These are phyloP conservation scores for Tortrix viridana DNA, from an alignment of 2,888 invertebrate genomes.

Conservation along the genomic window DNA sequence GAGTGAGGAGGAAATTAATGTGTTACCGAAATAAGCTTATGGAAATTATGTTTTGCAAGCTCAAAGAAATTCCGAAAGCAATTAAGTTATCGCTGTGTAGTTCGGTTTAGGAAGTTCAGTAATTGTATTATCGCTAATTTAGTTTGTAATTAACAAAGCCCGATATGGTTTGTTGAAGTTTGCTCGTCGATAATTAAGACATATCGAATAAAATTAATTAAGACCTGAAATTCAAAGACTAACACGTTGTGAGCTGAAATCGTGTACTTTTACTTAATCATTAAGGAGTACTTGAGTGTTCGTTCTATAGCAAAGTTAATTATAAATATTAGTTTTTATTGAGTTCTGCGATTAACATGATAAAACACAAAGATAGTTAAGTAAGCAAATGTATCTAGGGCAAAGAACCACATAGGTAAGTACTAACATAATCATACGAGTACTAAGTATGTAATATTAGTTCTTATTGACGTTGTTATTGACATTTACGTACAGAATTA, in stretches of 20 bases:
- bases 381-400: too few relatives aligned
- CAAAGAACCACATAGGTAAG: too few relatives aligned
- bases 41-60: conserved; percentile 34
- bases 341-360: neutral
- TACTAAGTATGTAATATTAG: too few relatives aligned
- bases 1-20: conserved; percentile 34
- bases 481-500: too few relatives aligned
- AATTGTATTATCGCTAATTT: conserved; percentile 30
- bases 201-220: conserved; percentile 33
- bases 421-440: too few relatives aligned
- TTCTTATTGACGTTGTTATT: too few relatives aligned
- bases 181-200: conserved; percentile 17
- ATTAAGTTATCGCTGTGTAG: conserved; percentile 32
- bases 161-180: conserved; percentile 20
- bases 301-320: neutral
- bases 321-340: neutral
- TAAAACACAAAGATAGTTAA: too few relatives aligned
- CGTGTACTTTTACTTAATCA: neutral
- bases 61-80: conserved; percentile 35
- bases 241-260: conserved; percentile 8
- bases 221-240: conserved; percentile 20
- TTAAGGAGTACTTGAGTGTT: neutral
- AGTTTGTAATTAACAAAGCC: conserved; percentile 25
- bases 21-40: conserved; percentile 33
- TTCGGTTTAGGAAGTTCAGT: conserved; percentile 24